These are phyloP conservation scores for Neolamprologus sp. DNA, from an alignment of 2,113 vertebrate species.

Conservation along the genomic window DNA sequence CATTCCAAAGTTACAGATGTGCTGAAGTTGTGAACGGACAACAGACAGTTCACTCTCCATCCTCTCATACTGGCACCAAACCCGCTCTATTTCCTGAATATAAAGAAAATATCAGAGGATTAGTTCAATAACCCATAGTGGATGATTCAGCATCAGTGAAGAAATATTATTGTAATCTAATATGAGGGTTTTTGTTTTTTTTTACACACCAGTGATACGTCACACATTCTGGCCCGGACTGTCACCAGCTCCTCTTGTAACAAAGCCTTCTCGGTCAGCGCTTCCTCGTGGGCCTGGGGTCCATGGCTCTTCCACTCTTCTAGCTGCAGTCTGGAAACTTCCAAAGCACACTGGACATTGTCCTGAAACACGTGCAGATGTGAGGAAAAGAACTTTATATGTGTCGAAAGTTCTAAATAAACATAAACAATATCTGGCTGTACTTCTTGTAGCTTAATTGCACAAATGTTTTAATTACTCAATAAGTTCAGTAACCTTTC, in stretches of 20 bases:
- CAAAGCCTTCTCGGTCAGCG: conserved; percentile 75
- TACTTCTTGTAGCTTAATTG: neutral
- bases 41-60: conserved; percentile 82
- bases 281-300: conserved; percentile 55
- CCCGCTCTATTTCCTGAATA: conserved; percentile 77
- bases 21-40: conserved; percentile 81
- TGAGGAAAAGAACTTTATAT: neutral
- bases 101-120: neutral
- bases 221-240: conserved; percentile 80
- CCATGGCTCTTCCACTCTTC: conserved; percentile 58
- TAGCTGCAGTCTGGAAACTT: conserved; percentile 76
- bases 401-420: neutral
- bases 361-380: conserved; percentile 57
- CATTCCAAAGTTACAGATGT: conserved; percentile 77
- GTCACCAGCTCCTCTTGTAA: conserved; percentile 86
- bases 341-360: conserved; percentile 78
- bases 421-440: neutral
- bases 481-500: neutral
- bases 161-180: neutral
- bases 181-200: neutral
- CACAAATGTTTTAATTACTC: neutral
- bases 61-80: conserved; percentile 79
- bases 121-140: neutral
- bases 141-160: neutral
- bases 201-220: conserved; percentile 73